Conservation (phyloP, 2,888 invertebrate genomes). For the Euclidia mi region DNA sequence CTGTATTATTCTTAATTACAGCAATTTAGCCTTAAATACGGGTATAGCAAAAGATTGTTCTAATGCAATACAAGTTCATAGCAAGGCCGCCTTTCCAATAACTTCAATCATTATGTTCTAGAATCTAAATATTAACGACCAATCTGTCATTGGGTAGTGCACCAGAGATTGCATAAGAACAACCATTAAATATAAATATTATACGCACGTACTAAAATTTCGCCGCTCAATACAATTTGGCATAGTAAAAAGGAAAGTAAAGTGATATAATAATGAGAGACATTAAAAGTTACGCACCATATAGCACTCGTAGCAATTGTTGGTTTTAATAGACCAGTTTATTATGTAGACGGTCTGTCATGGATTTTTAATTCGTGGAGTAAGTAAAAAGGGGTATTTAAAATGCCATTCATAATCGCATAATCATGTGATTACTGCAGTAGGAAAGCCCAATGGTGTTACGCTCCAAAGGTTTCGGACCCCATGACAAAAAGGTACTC, state of each 20-base stretch:
- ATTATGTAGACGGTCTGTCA: constrained; percentile 2
- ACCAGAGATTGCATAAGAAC: constrained; percentile 28
- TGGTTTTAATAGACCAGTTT: constrained; percentile 19
- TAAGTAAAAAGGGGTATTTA: not conserved
- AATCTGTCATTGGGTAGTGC: constrained; percentile 10
- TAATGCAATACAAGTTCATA: constrained; percentile 11
- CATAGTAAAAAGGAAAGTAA: constrained; percentile 65
- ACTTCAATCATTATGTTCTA: constrained; percentile 22
- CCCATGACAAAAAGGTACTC: too few species aligned
- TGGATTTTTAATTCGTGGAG: not conserved
- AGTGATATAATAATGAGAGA: constrained; percentile 61
- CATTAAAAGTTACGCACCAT: constrained; percentile 48
- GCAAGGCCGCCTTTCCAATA: constrained; percentile 19
- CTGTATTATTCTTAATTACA: too few species aligned
- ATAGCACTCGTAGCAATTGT: constrained; percentile 18
- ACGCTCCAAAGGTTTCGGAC: too few species aligned
- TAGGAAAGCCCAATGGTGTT: too few species aligned
- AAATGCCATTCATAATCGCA: not conserved
- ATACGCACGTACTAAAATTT: constrained; percentile 41
- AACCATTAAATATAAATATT: constrained; percentile 25
- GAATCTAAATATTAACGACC: constrained; percentile 20
- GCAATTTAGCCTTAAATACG: too few species aligned
- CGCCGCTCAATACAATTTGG: constrained; percentile 35
- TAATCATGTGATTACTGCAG: too few species aligned
- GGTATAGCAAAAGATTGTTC: not conserved